A percentile compares a stretch with the other conserved stretches of the same genome.
Evolutionary conservation across 2,888 invertebrate species (phyloP).

Genomic region (Bruchidius siliquastri): DNA sequence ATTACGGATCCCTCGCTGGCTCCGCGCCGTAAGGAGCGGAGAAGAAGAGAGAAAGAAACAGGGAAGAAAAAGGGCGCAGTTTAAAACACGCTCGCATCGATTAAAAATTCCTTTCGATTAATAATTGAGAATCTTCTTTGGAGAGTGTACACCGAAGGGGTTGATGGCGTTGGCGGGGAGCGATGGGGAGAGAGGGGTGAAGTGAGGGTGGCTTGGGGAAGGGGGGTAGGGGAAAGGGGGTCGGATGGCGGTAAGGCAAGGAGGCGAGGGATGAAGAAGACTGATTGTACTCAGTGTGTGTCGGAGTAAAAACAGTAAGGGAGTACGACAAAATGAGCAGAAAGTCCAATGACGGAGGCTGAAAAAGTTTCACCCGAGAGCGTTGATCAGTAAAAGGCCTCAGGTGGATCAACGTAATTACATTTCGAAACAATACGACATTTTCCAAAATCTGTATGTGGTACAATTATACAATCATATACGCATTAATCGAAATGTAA

Average conservation of each 20-base stretch:
- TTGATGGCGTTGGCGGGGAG: constrained; percentile 39
- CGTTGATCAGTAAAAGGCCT: background rate
- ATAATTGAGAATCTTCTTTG: constrained; percentile 47
- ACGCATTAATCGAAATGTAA: too few relatives aligned
- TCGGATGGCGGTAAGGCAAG: constrained; percentile 18
- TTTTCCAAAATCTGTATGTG: too few relatives aligned
- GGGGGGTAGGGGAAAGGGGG: constrained; percentile 11
- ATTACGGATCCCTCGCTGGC: background rate
- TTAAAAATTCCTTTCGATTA: constrained; percentile 47
- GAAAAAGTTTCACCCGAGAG: background rate
- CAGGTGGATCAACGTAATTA: too few relatives aligned
- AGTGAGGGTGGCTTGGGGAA: constrained; percentile 20
- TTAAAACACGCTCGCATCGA: constrained; percentile 43
- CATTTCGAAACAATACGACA: too few relatives aligned
- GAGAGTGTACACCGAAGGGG: constrained; percentile 43
- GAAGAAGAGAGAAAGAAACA: constrained; percentile 25
- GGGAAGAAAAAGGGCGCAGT: constrained; percentile 32
- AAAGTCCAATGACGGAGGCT: background rate
- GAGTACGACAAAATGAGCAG: constrained; percentile 49
- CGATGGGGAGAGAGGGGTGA: constrained; percentile 34
- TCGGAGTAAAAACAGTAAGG: constrained; percentile 50
- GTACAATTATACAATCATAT: too few relatives aligned
- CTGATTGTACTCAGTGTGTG: constrained; percentile 49
- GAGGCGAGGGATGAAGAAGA: constrained; percentile 39
- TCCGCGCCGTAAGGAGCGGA: constrained; percentile 4